phyloP scores from a whole-genome alignment of 2,797 vertebrate species.

The Coregonus ussuriensis region DNA sequence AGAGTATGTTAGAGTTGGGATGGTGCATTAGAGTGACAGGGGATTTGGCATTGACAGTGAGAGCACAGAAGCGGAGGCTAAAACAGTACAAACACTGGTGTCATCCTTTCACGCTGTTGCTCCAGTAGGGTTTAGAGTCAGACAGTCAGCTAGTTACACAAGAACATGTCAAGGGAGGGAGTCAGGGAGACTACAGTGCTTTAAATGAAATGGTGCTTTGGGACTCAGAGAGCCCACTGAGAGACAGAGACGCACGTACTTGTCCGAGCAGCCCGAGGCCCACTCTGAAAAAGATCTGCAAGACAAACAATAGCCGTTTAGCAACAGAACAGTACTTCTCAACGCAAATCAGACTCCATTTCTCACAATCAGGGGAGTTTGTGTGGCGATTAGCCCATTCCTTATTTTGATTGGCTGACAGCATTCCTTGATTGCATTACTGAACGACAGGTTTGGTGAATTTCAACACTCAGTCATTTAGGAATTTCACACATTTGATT shows the following conservation, averaged over 20 bases:
- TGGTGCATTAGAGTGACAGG: background rate
- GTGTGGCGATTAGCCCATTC: background rate
- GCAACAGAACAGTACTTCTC: constrained; percentile 6
- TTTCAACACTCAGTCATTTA: background rate
- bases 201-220: constrained; percentile 5
- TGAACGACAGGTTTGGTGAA: background rate
- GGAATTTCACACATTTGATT: background rate
- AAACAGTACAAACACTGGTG: background rate
- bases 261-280: constrained; percentile 44
- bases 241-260: constrained; percentile 48
- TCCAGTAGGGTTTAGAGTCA: background rate
- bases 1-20: background rate
- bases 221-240: constrained; percentile 4
- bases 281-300: constrained; percentile 59
- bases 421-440: background rate
- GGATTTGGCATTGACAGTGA: background rate
- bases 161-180: background rate
- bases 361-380: constrained; percentile 2
- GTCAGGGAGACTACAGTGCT: background rate
- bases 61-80: background rate
- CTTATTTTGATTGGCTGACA: background rate
- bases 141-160: background rate
- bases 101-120: background rate
- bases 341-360: background rate
- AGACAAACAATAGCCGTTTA: constrained; percentile 44